Percentiles rank a stretch among this genome's conserved stretches.
Conservation (phyloP, 2,113 vertebrate species). For the Probosciger aterrimus region DNA sequence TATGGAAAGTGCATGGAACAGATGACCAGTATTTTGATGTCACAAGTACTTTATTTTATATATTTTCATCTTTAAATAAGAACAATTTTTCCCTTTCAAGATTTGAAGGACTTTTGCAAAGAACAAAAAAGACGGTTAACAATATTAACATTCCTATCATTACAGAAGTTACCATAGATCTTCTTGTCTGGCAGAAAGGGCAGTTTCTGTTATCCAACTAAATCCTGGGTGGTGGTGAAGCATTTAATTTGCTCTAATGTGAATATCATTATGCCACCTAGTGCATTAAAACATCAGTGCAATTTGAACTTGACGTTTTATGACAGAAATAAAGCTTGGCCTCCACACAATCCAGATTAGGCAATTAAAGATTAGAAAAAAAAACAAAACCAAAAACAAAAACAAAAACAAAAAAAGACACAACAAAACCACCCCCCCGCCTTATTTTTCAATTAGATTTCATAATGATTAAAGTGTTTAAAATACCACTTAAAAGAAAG, state of each 20-base stretch:
- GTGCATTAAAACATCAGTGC: slow-evolving; percentile 12
- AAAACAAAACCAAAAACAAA: background rate
- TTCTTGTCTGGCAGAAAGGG: background rate
- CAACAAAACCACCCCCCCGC: background rate
- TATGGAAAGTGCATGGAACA: background rate
- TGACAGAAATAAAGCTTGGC: background rate
- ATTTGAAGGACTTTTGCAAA: background rate
- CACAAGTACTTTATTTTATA: background rate
- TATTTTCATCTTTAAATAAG: background rate
- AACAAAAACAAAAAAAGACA: background rate
- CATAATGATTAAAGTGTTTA: background rate
- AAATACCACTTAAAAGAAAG: background rate
- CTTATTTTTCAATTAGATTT: background rate
- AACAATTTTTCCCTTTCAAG: background rate
- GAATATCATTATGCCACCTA: slow-evolving; percentile 35
- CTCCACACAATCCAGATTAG: background rate
- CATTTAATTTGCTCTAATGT: background rate
- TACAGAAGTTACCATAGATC: background rate
- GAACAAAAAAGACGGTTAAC: background rate
- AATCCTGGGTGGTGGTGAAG: background rate
- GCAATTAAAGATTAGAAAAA: background rate
- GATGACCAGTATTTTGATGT: background rate
- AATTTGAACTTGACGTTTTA: background rate
- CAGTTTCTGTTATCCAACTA: background rate
- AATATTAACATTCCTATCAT: background rate